Evolutionary conservation across 2,797 vertebrate species (phyloP).

Genomic region (Mus caroli): DNA sequence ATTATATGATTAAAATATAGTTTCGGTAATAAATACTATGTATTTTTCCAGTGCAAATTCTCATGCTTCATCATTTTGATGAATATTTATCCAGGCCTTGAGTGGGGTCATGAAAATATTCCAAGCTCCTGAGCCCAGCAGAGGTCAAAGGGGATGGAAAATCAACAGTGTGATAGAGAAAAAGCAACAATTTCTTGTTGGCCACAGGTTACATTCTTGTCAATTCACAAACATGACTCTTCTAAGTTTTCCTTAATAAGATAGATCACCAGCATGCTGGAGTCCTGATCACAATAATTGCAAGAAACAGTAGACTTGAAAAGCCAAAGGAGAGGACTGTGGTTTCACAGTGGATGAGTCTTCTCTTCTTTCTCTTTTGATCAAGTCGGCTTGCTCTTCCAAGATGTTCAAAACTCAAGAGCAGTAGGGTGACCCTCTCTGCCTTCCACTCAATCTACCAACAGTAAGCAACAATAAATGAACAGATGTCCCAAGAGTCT

Average conservation of each 20-base stretch:
- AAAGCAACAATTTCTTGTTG: neutral
- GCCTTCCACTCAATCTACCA: neutral
- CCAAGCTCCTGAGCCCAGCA: neutral
- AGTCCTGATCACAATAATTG: neutral
- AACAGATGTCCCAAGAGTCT: neutral
- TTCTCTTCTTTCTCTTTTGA: neutral
- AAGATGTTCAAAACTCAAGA: neutral
- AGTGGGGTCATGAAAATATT: neutral
- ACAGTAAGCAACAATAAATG: neutral
- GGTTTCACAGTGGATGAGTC: neutral
- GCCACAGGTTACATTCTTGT: neutral
- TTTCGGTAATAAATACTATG: neutral
- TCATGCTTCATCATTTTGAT: neutral
- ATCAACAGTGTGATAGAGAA: neutral
- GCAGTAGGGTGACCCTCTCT: neutral
- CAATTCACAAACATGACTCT: neutral
- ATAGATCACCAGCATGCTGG: neutral
- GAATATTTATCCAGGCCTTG: neutral
- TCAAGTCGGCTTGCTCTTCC: neutral
- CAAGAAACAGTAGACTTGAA: neutral
- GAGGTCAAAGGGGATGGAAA: neutral
- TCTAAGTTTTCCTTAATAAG: neutral
- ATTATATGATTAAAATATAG: neutral
- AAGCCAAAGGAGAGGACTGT: neutral
- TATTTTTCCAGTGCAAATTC: neutral